Evolutionary conservation across 2,888 invertebrate species (phyloP).

Genomic region (Mythimna ferrago): DNA sequence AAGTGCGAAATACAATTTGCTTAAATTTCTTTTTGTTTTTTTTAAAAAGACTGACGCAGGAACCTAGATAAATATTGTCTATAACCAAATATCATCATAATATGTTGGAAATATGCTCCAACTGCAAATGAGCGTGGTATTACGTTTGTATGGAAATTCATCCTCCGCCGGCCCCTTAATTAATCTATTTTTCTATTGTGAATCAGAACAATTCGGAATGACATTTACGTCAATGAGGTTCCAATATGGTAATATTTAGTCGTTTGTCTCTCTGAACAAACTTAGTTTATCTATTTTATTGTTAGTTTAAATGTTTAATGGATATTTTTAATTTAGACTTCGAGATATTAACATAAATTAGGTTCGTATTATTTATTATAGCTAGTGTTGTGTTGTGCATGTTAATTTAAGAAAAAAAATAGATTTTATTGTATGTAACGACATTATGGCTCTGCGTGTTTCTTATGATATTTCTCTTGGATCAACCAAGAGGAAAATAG

Average conservation of each 20-base stretch:
- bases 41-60: too few relatives aligned
- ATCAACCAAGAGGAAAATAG: conserved; percentile 23
- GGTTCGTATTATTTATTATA: conserved; percentile 24
- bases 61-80: too few relatives aligned
- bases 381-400: conserved; percentile 36
- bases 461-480: conserved; percentile 56
- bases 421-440: conserved; percentile 29
- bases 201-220: neutral
- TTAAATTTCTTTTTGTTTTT: too few relatives aligned
- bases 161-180: too few relatives aligned
- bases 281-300: neutral
- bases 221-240: neutral
- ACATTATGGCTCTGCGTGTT: conserved; percentile 39
- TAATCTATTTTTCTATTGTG: neutral
- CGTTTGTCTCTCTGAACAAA: conserved; percentile 4
- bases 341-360: conserved; percentile 1
- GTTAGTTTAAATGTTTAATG: conserved; percentile 7
- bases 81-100: too few relatives aligned
- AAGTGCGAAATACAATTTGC: too few relatives aligned
- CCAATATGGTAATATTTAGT: conserved; percentile 29
- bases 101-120: too few relatives aligned
- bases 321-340: neutral
- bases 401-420: conserved; percentile 29
- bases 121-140: too few relatives aligned
- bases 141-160: too few relatives aligned